These are phyloP conservation scores for Cyprinodon variegatus DNA, from an alignment of 2,113 vertebrate genomes.

Conservation along the genomic window DNA sequence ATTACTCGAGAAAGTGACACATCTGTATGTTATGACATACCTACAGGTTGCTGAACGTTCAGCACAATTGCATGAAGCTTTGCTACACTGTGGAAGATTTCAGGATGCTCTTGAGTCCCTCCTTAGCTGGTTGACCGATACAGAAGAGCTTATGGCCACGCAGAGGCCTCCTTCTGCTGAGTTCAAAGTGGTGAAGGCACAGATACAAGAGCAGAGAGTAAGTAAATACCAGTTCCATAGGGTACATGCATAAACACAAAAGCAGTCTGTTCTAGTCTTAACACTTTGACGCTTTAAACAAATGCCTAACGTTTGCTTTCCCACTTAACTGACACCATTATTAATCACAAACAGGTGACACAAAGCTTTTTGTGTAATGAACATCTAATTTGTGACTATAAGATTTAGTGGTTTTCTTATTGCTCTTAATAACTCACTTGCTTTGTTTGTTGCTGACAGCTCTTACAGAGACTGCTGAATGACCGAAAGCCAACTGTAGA, in stretches of 20 bases:
- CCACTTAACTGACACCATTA: constrained; percentile 58
- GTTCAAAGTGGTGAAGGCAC: constrained; percentile 98
- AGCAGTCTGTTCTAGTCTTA: constrained; percentile 16
- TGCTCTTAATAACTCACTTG: constrained; percentile 47
- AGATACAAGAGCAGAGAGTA: constrained; percentile 99
- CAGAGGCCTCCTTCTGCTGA: constrained; percentile 95
- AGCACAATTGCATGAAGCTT: constrained; percentile 92
- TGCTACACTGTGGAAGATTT: constrained; percentile 95
- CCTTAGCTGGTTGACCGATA: constrained; percentile 96
- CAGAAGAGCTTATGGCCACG: constrained; percentile 94
- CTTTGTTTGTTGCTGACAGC: constrained; percentile 78
- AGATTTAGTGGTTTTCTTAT: constrained; percentile 57
- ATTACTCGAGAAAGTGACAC: constrained; percentile 25
- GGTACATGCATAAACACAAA: not conserved
- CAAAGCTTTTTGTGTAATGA: constrained; percentile 50
- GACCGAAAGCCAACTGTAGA: constrained; percentile 93
- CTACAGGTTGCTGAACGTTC: constrained; percentile 92
- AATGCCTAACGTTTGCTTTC: constrained; percentile 20
- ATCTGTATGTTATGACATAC: constrained; percentile 45
- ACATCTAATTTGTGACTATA: constrained; percentile 36
- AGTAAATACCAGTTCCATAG: constrained; percentile 48
- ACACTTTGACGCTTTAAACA: not conserved
- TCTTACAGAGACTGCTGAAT: constrained; percentile 93
- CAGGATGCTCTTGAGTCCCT: constrained; percentile 97
- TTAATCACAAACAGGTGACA: constrained; percentile 34